phyloP scores from a whole-genome alignment of 2,113 vertebrate genomes.

The Silurus meridionalis region DNA sequence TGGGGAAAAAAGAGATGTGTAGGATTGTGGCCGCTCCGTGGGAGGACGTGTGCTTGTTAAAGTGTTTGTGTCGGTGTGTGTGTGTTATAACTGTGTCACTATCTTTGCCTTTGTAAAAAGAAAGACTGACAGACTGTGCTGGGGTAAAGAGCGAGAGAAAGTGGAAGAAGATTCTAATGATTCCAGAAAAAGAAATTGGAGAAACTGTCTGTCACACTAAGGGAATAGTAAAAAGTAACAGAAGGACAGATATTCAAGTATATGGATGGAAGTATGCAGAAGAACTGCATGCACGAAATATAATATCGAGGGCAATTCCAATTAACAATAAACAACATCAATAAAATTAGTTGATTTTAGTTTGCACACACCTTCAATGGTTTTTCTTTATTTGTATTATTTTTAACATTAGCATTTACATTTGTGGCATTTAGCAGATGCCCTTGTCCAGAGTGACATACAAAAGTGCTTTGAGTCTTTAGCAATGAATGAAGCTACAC shows the following conservation, averaged over 20 bases:
- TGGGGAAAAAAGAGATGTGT: neutral
- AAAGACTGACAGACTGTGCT: slow-evolving; percentile 3
- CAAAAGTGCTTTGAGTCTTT: no score
- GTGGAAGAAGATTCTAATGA: slow-evolving; percentile 1
- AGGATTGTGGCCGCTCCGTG: neutral
- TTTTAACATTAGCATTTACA: no score
- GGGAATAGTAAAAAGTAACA: slow-evolving; percentile 4
- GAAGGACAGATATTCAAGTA: neutral
- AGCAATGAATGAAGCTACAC: no score
- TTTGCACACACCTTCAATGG: neutral
- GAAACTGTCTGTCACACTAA: slow-evolving; percentile 6
- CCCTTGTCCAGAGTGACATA: no score
- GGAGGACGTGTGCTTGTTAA: neutral
- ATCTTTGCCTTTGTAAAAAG: neutral
- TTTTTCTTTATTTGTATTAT: no score
- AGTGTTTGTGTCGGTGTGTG: neutral
- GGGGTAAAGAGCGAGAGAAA: slow-evolving; percentile 3
- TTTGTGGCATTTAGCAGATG: no score
- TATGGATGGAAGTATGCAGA: neutral
- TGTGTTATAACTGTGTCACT: neutral
- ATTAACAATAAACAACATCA: neutral
- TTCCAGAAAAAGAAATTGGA: neutral
- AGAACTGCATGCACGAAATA: neutral
- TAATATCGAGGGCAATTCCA: neutral
- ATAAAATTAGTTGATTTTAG: neutral